Base-by-base conservation (phyloP, 2,888 invertebrate species). In the Tenthredo livida region DNA sequence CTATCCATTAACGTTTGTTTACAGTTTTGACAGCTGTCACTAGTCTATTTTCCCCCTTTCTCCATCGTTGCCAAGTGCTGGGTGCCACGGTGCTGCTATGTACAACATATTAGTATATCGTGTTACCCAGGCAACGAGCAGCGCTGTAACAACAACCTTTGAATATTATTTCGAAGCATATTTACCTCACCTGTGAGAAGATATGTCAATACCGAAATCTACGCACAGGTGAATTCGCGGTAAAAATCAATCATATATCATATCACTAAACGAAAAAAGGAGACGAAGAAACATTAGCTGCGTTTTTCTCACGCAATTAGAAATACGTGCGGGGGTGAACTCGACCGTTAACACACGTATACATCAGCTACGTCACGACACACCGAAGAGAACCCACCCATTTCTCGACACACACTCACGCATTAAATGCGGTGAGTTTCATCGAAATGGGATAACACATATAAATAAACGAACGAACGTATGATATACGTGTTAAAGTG, bases 11-110 rank as follows among this genome's bases (percentile, higher is more conserved):
- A 61, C 61, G 61, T 80, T 80, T 61, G 80, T 80, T 80, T 61
- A 61, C 80, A 80, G 29, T 80, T 58, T 58, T 80, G 80, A 80
- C 80, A 80, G 58, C 80, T 80, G 80, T 80, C 58, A 61, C 80
- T 80, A 21, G 33, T 80, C 40, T 80, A 58, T 40, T 61, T 75
- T n/a, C 40, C 21, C 21, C 61, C 21, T 61, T 37, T 25, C 4
- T 21, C 37, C 21, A 25, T 29, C 61, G 80, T 61, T 61, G 58
- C 21, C 37, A 61, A 80, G 58, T 54, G 17, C 9, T 25, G 10
- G 29, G 29, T 40, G 80, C 61, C 15, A 47, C 75, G 17, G n/a
- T 9, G 21, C 47, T 40, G n/a, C n/a, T 33, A 78, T n/a, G n/a
- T 29, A 12, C 61, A 61, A 21, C 12, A 54, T 10, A 10, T 78